Conservation (phyloP, 2,113 vertebrate genomes). For the Condylura cristata region DNA sequence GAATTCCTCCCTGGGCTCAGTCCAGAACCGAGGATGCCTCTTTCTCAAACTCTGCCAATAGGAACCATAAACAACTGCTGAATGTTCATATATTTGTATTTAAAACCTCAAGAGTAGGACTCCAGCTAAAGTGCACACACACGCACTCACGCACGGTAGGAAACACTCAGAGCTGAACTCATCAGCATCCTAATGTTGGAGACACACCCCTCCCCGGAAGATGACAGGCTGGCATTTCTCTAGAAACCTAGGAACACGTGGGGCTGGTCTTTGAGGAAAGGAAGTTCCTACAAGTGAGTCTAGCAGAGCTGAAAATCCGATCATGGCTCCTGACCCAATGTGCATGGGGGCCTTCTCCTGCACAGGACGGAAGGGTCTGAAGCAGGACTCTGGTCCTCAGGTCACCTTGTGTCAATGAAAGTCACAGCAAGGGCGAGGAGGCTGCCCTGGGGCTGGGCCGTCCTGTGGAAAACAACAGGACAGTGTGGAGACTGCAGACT, state of each 20-base stretch:
- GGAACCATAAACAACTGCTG: neutral
- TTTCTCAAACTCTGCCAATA: neutral
- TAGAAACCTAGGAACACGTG: neutral
- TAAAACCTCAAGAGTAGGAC: neutral
- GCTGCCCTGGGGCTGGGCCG: neutral
- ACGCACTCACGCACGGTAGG: neutral
- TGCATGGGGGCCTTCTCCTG: neutral
- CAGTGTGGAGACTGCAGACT: neutral
- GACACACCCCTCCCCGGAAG: neutral
- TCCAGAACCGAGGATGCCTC: too few relatives aligned
- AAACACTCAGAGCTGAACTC: neutral
- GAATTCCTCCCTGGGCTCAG: too few relatives aligned
- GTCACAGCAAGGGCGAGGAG: fast-evolving
- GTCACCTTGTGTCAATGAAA: neutral
- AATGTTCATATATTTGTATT: neutral
- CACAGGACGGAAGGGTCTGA: neutral
- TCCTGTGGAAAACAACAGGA: conserved; percentile 49
- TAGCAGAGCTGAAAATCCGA: neutral
- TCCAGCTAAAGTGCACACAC: neutral
- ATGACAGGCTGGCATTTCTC: neutral
- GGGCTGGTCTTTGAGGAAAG: neutral
- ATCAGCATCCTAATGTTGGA: neutral
- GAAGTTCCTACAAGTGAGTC: neutral
- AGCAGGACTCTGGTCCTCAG: neutral
- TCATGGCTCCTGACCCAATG: neutral